Conservation (phyloP, 2,113 vertebrate species). For the Anolis sagrei region DNA sequence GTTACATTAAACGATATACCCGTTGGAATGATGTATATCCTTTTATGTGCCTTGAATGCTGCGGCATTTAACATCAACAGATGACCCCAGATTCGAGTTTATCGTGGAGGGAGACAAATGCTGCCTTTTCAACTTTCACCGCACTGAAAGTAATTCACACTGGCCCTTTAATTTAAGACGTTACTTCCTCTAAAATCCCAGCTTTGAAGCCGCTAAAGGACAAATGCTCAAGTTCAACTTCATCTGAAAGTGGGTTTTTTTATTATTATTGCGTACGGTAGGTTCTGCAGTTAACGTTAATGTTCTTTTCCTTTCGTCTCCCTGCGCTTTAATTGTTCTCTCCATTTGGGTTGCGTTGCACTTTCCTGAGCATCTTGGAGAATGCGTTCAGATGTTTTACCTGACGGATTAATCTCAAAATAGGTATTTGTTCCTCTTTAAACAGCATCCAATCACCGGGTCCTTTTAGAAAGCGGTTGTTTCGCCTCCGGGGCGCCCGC, state of each 20-base stretch:
- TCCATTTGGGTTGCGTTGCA: conserved; percentile 4
- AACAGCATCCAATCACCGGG: not conserved
- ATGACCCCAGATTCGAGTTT: no score
- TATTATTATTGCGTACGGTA: no score
- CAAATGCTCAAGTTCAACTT: not conserved
- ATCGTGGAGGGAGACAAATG: no score
- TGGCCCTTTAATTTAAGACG: no score
- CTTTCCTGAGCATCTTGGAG: not conserved
- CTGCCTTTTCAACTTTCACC: no score
- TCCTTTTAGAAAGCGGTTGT: not conserved
- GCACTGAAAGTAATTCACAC: no score
- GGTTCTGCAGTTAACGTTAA: not conserved
- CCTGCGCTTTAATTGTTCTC: not conserved
- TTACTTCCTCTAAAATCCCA: no score
- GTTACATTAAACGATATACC: no score
- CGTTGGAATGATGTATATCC: no score
- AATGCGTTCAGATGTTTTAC: conserved; percentile 7
- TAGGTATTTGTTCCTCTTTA: conserved; percentile 26
- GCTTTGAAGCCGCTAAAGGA: not conserved
- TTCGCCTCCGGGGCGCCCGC: not conserved
- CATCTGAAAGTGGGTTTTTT: no score
- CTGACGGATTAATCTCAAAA: conserved; percentile 32
- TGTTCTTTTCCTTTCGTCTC: not conserved
- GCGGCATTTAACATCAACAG: no score
- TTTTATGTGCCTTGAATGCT: no score